Percentiles rank a stretch among this genome's conserved stretches.
These are phyloP conservation scores for Danio choprae DNA, from an alignment of 2,797 vertebrate species.

Conservation along the genomic window DNA sequence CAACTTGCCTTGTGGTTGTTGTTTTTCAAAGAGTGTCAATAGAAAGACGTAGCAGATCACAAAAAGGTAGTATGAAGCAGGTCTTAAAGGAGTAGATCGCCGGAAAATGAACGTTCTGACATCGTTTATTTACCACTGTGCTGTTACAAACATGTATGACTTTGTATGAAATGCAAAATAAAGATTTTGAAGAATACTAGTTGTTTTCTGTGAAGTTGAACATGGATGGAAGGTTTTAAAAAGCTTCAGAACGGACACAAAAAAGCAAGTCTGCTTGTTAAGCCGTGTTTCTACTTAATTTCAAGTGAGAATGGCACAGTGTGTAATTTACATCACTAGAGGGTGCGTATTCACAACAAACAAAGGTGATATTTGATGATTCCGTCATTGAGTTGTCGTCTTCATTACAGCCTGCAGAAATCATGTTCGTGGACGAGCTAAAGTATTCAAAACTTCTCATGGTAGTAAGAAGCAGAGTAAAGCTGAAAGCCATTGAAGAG, in stretches of 20 bases:
- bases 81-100: conserved; percentile 31
- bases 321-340: too few species aligned
- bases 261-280: not conserved
- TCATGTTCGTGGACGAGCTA: too few species aligned
- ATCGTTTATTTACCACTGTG: not conserved
- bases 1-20: conserved; percentile 63
- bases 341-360: too few species aligned
- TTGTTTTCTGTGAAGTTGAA: not conserved
- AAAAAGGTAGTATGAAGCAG: conserved; percentile 52
- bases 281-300: not conserved
- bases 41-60: conserved; percentile 54
- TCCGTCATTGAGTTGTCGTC: too few species aligned
- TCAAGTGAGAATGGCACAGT: not conserved
- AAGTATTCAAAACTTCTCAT: too few species aligned
- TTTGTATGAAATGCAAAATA: not conserved
- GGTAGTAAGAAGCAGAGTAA: too few species aligned
- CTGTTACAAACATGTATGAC: not conserved
- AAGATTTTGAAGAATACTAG: not conserved
- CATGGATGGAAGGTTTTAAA: not conserved
- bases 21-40: conserved; percentile 65
- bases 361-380: too few species aligned
- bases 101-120: not conserved
- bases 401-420: too few species aligned
- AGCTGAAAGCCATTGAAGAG: too few species aligned
- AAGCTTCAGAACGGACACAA: not conserved